Base-by-base conservation (phyloP, 2,888 invertebrate genomes). In the Xanthorhoe designata region DNA sequence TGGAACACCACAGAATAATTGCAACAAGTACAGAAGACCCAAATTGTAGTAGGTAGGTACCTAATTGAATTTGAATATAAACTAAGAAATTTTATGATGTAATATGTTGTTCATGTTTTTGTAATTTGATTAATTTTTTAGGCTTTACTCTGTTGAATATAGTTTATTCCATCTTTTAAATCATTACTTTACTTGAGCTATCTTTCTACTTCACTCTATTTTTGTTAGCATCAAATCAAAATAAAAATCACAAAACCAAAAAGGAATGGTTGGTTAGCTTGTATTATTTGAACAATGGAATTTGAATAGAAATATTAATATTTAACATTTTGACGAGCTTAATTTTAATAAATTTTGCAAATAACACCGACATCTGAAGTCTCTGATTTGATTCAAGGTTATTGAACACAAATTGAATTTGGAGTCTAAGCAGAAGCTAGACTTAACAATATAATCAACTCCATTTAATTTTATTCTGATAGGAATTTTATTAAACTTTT, bases 341-440 rank as follows among this genome's bases (percentile, higher is more conserved):
- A 5, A 64, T 59, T 47, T 61, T 53, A 58, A 64, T 61, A 61
- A 64, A 64, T 66, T 61, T 55, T 58, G 61, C 59, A 64, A 67
- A 68, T 55, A 68, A 61, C 63, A 65, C 45, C 60, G 35, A 62
- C 62, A 57, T 55, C 55, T 53, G 58, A 57, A 45, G 19, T 42
- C 18, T 38, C 35, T 58, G 58, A 53, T 58, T 58, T 35, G 42
- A 32, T 63, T 63, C 55, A 49, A 49, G 15, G 56, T 51, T 56
- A 6, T 29, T 19, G 38, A 7, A 35, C 24, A 19, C 42, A 52
- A 49, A 52, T 52, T 51, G 45, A 63, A 45, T 51, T 57, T 47
- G 32, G 29, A 57, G 19, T 51, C 13, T 42, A 42, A 35, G 38
- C 13, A 13, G 2, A 42, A 13, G 13, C 38, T 42, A 42, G 38